Conservation (phyloP, 2,113 vertebrate species). For the Tyrannus savana region DNA sequence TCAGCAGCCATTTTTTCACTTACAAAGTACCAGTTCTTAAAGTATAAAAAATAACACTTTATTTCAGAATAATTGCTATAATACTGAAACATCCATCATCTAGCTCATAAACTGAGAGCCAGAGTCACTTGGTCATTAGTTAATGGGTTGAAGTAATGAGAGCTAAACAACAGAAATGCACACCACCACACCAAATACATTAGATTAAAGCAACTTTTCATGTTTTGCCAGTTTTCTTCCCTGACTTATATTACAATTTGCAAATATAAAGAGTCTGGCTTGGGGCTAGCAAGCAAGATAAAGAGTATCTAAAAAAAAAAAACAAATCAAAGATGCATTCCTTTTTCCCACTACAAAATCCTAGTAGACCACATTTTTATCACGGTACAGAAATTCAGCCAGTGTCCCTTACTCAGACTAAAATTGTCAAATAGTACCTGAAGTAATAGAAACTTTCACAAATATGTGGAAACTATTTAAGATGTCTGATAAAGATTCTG, state of each 20-base stretch:
- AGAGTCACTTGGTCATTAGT: neutral
- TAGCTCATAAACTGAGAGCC: neutral
- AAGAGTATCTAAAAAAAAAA: neutral
- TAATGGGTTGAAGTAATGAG: slow-evolving; percentile 24
- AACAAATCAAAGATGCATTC: neutral
- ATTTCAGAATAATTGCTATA: slow-evolving; percentile 31
- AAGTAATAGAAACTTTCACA: neutral
- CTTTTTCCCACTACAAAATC: neutral
- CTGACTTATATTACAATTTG: slow-evolving; percentile 21
- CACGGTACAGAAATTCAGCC: neutral
- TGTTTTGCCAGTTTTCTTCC: slow-evolving; percentile 7
- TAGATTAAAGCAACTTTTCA: slow-evolving; percentile 19
- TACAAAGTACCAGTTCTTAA: slow-evolving; percentile 4
- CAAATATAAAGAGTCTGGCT: slow-evolving; percentile 4
- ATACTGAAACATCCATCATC: slow-evolving; percentile 17
- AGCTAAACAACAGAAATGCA: neutral
- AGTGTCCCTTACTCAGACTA: neutral
- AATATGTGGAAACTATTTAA: neutral
- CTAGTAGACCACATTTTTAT: neutral
- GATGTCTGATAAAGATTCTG: neutral
- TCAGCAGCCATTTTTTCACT: neutral
- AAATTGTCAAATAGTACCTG: neutral
- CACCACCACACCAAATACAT: slow-evolving; percentile 8
- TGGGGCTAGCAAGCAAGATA: neutral
- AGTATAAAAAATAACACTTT: slow-evolving; percentile 13